Evolutionary conservation across 2,888 invertebrate species (phyloP).

Genomic region (Zaprionus lineosus): DNA sequence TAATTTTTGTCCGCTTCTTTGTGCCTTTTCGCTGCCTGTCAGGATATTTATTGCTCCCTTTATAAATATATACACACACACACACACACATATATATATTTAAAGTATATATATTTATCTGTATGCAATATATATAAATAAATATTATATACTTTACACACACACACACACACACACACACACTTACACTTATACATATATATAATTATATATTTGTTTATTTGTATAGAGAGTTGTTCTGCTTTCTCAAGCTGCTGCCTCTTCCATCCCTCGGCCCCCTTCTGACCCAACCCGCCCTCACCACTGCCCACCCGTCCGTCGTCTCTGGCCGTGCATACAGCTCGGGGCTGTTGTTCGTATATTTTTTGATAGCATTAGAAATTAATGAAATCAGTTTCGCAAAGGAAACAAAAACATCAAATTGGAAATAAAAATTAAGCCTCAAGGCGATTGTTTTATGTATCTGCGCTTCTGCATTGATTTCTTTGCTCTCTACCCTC

Average conservation of each 20-base stretch:
- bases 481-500: too few relatives aligned
- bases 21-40: slow-evolving; percentile 27
- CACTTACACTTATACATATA: too few relatives aligned
- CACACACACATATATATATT: slow-evolving; percentile 4
- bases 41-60: slow-evolving; percentile 44
- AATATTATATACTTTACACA: too few relatives aligned
- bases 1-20: slow-evolving; percentile 34
- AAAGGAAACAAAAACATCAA: slow-evolving; percentile 42
- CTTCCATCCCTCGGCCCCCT: too few relatives aligned
- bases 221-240: too few relatives aligned
- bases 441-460: slow-evolving; percentile 38
- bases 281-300: too few relatives aligned
- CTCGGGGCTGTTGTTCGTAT: slow-evolving; percentile 51
- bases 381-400: slow-evolving; percentile 72
- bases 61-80: slow-evolving; percentile 5
- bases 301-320: too few relatives aligned
- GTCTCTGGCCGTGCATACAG: slow-evolving; percentile 38
- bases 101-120: too few relatives aligned
- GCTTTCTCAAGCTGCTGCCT: slow-evolving; percentile 23
- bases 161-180: too few relatives aligned
- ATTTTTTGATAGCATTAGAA: slow-evolving; percentile 70
- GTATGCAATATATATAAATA: too few relatives aligned
- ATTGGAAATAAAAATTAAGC: slow-evolving; percentile 59
- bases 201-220: slow-evolving; percentile 23
- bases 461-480: slow-evolving; percentile 23